phyloP scores from a whole-genome alignment of 2,113 vertebrate genomes.

The Nannobrachium achirus region DNA sequence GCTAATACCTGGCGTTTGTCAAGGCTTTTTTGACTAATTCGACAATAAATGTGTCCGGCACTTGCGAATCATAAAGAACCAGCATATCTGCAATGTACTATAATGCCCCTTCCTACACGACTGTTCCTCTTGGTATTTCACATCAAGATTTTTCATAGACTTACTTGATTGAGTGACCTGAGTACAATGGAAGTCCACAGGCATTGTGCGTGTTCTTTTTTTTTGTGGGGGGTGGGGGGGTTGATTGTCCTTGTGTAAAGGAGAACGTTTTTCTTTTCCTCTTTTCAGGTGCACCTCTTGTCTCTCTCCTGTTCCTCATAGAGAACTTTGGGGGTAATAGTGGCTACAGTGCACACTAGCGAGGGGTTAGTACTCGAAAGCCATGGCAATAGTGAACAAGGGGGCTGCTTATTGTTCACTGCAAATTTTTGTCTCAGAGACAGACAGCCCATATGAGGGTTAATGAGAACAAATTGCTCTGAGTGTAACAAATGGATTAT shows the following conservation, averaged over 20 bases:
- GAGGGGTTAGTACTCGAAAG: slow-evolving; percentile 75
- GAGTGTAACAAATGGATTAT: slow-evolving; percentile 88
- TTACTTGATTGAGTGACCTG: slow-evolving; percentile 76
- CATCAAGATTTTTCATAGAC: slow-evolving; percentile 69
- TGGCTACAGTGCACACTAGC: slow-evolving; percentile 75
- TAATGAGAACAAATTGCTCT: slow-evolving; percentile 95
- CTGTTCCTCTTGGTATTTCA: slow-evolving; percentile 59
- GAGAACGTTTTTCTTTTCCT: slow-evolving; percentile 48
- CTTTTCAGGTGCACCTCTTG: slow-evolving; percentile 74
- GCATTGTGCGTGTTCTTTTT: slow-evolving; percentile 69
- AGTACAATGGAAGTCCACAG: slow-evolving; percentile 50
- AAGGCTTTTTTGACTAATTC: no score
- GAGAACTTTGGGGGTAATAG: slow-evolving; percentile 64
- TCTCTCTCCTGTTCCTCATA: slow-evolving; percentile 66
- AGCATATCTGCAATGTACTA: slow-evolving; percentile 47
- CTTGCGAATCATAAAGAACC: no score
- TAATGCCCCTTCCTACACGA: slow-evolving; percentile 52
- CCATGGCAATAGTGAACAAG: slow-evolving; percentile 65
- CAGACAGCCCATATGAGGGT: slow-evolving; percentile 86
- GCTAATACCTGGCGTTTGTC: no score
- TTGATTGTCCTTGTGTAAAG: slow-evolving; percentile 61
- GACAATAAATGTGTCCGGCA: no score
- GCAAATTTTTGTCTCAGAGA: slow-evolving; percentile 88
- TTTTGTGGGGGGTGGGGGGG: no score
- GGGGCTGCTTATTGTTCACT: slow-evolving; percentile 83